phyloP scores from a whole-genome alignment of 2,113 vertebrate species.

The Ciconia stormi region DNA sequence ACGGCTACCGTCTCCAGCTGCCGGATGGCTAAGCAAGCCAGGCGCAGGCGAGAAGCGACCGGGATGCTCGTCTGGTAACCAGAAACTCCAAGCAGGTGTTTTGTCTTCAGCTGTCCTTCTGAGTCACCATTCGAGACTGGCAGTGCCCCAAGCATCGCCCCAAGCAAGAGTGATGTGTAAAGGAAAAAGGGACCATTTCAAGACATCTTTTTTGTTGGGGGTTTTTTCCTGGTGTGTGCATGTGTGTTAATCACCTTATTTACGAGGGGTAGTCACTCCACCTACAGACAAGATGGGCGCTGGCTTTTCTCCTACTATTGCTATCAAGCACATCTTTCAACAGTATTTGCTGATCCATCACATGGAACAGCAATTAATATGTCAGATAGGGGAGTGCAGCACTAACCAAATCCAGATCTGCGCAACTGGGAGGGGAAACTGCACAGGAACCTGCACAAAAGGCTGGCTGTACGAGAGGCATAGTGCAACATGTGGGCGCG shows the following conservation, averaged over 20 bases:
- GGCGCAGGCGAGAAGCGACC: accelerated
- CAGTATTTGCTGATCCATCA: neutral
- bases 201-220: neutral
- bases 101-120: constrained; percentile 23
- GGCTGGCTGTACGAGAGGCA: neutral
- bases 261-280: neutral
- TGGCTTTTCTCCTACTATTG: neutral
- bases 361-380: neutral
- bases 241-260: neutral
- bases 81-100: constrained; percentile 18
- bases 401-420: neutral
- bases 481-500: accelerated
- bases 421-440: neutral
- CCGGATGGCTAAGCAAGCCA: neutral
- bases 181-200: neutral
- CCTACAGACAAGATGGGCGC: neutral
- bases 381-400: neutral
- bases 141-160: neutral
- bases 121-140: constrained; percentile 34
- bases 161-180: neutral
- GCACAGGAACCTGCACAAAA: neutral
- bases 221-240: neutral
- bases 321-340: neutral
- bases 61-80: neutral
- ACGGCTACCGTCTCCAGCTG: neutral